Evolutionary conservation across 2,888 invertebrate species (phyloP), one percentile per base, ranked within the genome.

Genomic region (Euphydryas editha): DNA sequence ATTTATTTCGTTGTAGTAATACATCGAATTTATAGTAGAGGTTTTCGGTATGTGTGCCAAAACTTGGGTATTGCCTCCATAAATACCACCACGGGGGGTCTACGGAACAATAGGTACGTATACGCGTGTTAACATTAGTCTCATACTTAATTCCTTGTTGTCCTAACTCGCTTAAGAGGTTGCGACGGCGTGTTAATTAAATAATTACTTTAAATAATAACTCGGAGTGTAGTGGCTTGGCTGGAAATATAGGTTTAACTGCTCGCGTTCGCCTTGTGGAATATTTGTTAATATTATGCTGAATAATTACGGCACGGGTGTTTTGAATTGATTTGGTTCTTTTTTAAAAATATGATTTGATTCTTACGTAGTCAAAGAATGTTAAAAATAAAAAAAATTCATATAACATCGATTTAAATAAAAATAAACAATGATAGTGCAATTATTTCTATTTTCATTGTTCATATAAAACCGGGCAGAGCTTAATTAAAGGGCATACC

Each of bases 141-240:
- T 81, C 81, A 82, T 85, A 87, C 88, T 90, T 91, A 92, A 90
- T 91, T 86, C 92, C 89, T 87, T 88, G 90, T 90, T 86, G 88
- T 86, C 87, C 87, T 86, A 84, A 90, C 90, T 89, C 85, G 82
- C 88, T 91, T 89, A 88, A 88, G 90, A 89, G 90, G 90, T 90
- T 87, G 87, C 87, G 85, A 90, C 88, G 89, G 82, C 80, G 80
- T 90, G 91, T 90, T 92, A 90, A 91, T 92, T 92, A 90, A 91
- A 91, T 91, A 92, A 92, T 92, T 91, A 92, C 90, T 90, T 87
- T 87, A 86, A 89, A 89, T 90, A 91, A 90, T 54, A 54, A 54
- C 90, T 88, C 81, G 72, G 15, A 54, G 76, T 59, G 46, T 59
- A 60, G 65, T 60, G 65, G 55, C 55, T 59, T 55, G 42, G 47